Evolutionary conservation across 2,113 vertebrate species (phyloP), one percentile per base, ranked within the genome.

Genomic region (Taurulus bubalis): DNA sequence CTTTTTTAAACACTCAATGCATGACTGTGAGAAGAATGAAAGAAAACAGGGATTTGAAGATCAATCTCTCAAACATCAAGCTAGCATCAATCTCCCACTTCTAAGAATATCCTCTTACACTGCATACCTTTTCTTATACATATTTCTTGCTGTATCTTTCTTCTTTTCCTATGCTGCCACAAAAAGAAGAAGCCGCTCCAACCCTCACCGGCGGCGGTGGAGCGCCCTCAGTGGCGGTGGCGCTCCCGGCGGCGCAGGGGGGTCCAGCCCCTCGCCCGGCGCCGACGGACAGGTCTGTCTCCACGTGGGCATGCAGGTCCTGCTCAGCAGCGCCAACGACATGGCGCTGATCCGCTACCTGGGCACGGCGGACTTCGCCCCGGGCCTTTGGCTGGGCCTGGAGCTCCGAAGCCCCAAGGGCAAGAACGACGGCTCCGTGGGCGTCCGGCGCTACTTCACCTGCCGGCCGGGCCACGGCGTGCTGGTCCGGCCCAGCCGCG

Each of bases 291-390:
- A 85, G 56, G 96, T 95, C 28, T 95, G 93, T 80, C 96, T 99
- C 47, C 97, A 95, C 0, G 94, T 96, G 74, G 97, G 98, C 60
- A 96, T 96, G 62, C 98, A 99, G 94, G 97, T 99, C 22, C 94
- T 99, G 49, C 95, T 99, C 83, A 96, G 81, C 67, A 98, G 98
- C 75, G 97, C 97, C 74, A 99, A 96, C 0, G 98, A 99, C 88
- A 98, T 98, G 96, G 97, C 96, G 0, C 94, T 92, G 2, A 96
- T 99, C 79, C 96, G 97, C 75, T 99, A 98, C 86, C 84, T 99
- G 70, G 98, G 98, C 28, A 92, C 95, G 4, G 93, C 97, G 0
- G 96, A 96, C 90, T 99, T 99, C 70, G 97, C 97, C 0, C 90
- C 96, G 0, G 98, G 98, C 0, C 72, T 97, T 0, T 99, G 98